Conservation (phyloP, 2,888 invertebrate species). For the Margaritifera margaritifera region DNA sequence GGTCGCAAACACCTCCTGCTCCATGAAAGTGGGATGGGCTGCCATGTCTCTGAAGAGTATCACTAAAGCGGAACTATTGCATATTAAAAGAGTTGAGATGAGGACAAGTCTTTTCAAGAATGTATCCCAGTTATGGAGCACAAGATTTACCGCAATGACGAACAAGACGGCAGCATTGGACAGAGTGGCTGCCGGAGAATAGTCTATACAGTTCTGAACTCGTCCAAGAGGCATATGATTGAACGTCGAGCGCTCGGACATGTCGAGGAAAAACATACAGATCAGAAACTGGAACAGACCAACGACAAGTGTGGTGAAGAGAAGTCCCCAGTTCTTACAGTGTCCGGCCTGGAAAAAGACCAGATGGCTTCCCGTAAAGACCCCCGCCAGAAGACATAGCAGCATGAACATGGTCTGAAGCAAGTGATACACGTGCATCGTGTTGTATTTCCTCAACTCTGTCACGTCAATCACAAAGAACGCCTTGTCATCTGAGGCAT, state of each 20-base stretch:
- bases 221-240: conserved; percentile 17
- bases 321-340: too few relatives aligned
- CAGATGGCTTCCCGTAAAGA: too few relatives aligned
- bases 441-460: too few relatives aligned
- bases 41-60: background rate
- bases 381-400: too few relatives aligned
- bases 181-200: conserved; percentile 16
- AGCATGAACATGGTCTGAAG: too few relatives aligned
- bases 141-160: conserved; percentile 14
- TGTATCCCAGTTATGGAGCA: conserved; percentile 2
- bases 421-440: too few relatives aligned
- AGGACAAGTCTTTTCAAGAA: too few relatives aligned
- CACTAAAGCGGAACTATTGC: too few relatives aligned
- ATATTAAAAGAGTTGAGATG: too few relatives aligned
- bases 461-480: too few relatives aligned
- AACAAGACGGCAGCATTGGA: conserved; percentile 16
- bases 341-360: too few relatives aligned
- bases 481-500: too few relatives aligned
- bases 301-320: conserved; percentile 4
- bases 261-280: conserved; percentile 13
- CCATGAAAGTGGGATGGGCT: background rate
- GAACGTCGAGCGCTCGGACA: conserved; percentile 19
- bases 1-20: conserved; percentile 19
- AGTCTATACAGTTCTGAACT: conserved; percentile 21
- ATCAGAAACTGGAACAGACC: conserved; percentile 27